Base-by-base conservation (phyloP, 1,140 invertebrate genomes). In the Orchestia grillus region DNA sequence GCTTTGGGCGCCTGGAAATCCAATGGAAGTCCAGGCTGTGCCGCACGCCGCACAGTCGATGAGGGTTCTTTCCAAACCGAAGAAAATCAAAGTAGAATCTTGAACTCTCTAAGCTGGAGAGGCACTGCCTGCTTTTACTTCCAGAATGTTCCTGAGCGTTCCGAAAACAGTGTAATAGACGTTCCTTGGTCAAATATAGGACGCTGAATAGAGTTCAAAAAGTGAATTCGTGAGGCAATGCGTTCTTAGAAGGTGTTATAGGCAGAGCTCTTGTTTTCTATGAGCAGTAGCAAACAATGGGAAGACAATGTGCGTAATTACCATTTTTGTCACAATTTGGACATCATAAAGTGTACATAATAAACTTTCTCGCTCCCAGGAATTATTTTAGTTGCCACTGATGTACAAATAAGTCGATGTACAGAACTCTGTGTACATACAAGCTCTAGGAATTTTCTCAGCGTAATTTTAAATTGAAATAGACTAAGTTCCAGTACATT, bases 11-110 rank as follows among this genome's bases (percentile, higher is more conserved):
- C 23, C 92, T 40, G 43, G 41, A 45, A 44, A n/a, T 47, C 92
- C 3, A 6, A 94, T 4, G 40, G 40, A n/a, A 45, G 43, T 40
- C 41, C 8, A 45, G 92, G 43, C 23, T 45, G 44, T 47, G 0
- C 40, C 11, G 40, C 92, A 11, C 41, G 40, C 3, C 41, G 44
- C n/a, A 11, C 44, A 15, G 44, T 45, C 3, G 28, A 6, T 47
- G 40, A 44, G 23, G 16, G 44, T 45, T 47, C 92, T 94, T 44
- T 8, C 40, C 92, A 44, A 94, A 40, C 44, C 36, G 44, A 47
- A 44, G 92, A 44, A 45, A 94, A 94, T 94, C 41, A 94, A 44
- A 94, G 92, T 44, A 94, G 92, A 47, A 47, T 45, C 92, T 94
- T 94, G 92, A 94, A 47, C 47, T 94, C 44, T 11, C 92, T 45